Conservation (phyloP, 2,113 vertebrate species). For the Pardalotus punctatus region DNA sequence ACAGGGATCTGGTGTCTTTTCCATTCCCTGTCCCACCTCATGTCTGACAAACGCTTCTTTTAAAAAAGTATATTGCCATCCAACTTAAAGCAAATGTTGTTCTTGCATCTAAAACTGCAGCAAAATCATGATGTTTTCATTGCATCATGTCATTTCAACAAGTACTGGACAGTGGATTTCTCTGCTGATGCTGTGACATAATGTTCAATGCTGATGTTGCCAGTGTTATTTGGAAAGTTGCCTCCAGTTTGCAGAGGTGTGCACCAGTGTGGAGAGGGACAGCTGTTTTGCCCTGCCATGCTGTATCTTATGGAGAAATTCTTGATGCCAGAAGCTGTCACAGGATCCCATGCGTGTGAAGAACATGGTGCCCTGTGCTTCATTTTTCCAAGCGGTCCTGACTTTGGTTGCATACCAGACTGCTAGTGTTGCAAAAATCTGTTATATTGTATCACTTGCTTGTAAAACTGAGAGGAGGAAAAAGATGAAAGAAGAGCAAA, state of each 20-base stretch:
- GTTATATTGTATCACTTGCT: background rate
- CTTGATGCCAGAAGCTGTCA: background rate
- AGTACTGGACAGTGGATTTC: background rate
- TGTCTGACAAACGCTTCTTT: background rate
- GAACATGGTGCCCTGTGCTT: background rate
- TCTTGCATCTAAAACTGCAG: background rate
- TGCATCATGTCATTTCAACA: background rate
- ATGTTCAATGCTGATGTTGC: background rate
- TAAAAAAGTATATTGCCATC: background rate
- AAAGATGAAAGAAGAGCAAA: background rate
- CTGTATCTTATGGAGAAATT: background rate
- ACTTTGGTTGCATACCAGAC: fast-evolving
- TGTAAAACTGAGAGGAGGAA: background rate
- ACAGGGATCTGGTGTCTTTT: background rate
- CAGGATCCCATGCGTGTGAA: background rate
- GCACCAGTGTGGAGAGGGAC: fast-evolving
- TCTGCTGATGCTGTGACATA: fast-evolving
- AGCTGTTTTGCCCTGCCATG: background rate
- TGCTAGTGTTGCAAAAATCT: background rate
- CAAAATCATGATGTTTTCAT: background rate
- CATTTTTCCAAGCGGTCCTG: background rate
- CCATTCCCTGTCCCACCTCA: background rate
- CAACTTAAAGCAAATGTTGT: background rate
- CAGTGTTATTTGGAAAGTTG: background rate
- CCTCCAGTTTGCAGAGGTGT: background rate